phyloP scores from a whole-genome alignment of 2,888 invertebrate genomes.

The Poecilobothrus nobilitatus region DNA sequence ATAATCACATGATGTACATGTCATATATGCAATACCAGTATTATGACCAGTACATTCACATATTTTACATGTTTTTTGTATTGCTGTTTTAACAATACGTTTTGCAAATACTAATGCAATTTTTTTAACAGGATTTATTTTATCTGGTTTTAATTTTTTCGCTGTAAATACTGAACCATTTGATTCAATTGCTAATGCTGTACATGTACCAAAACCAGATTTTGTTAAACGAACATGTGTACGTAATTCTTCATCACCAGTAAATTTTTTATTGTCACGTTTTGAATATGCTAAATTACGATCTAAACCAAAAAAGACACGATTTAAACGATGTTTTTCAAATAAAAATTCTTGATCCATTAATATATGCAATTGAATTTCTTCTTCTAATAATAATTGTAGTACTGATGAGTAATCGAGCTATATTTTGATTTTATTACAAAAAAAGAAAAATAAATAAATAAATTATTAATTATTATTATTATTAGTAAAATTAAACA shows the following conservation, averaged over 20 bases:
- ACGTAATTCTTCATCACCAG: slow-evolving; percentile 63
- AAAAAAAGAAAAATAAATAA: slow-evolving; percentile 1
- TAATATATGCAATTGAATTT: slow-evolving; percentile 70
- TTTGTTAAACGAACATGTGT: slow-evolving; percentile 69
- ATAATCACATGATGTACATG: slow-evolving; percentile 51
- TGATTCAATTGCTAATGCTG: slow-evolving; percentile 73
- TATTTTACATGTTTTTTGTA: slow-evolving; percentile 52
- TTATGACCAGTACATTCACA: slow-evolving; percentile 63
- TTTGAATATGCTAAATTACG: slow-evolving; percentile 67
- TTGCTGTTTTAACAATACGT: slow-evolving; percentile 55
- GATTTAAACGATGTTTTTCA: slow-evolving; percentile 61
- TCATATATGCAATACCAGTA: slow-evolving; percentile 56
- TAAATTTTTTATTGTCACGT: slow-evolving; percentile 59
- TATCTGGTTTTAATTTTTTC: slow-evolving; percentile 50
- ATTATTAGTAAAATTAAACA: background rate
- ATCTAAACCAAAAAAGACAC: slow-evolving; percentile 73
- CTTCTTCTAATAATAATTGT: slow-evolving; percentile 72
- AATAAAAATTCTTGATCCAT: slow-evolving; percentile 74
- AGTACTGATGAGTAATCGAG: slow-evolving; percentile 75
- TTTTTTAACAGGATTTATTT: slow-evolving; percentile 51
- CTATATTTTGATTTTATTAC: slow-evolving; percentile 40
- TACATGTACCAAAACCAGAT: slow-evolving; percentile 62
- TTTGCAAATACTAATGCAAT: slow-evolving; percentile 59
- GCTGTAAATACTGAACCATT: slow-evolving; percentile 64
- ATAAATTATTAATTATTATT: too few relatives aligned